These are phyloP conservation scores for Leptopilina boulardi DNA, from an alignment of 1,140 invertebrate genomes.

Conservation along the genomic window DNA sequence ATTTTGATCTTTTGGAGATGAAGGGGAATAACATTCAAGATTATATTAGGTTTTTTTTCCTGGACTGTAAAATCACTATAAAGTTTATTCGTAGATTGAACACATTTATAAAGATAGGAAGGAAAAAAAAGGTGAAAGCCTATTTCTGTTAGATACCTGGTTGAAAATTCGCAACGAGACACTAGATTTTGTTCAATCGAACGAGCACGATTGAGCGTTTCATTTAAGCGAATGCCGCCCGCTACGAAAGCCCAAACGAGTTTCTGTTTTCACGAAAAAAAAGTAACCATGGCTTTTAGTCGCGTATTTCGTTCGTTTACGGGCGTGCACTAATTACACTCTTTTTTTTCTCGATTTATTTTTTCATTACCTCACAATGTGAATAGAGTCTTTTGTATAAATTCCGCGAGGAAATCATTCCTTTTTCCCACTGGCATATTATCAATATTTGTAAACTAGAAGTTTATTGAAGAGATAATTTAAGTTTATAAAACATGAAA, in stretches of 20 bases:
- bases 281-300: conserved; percentile 6
- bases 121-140: background rate
- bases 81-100: conserved; percentile 14
- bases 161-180: background rate
- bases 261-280: background rate
- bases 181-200: conserved; percentile 25
- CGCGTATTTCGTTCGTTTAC: conserved; percentile 2
- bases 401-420: background rate
- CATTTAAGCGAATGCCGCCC: conserved; percentile 4
- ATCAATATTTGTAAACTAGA: background rate
- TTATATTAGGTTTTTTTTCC: background rate
- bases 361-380: background rate
- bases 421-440: background rate
- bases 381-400: background rate
- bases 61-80: background rate
- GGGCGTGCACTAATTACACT: conserved; percentile 10
- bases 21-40: background rate
- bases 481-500: too few relatives aligned
- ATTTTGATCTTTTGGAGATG: background rate
- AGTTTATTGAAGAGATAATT: background rate
- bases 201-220: conserved; percentile 23
- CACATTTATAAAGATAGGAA: background rate
- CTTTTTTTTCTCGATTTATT: conserved; percentile 21
- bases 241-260: conserved; percentile 13
- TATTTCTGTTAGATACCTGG: background rate